Conservation (phyloP, 2,113 vertebrate species). For the Peromyscus californicus region DNA sequence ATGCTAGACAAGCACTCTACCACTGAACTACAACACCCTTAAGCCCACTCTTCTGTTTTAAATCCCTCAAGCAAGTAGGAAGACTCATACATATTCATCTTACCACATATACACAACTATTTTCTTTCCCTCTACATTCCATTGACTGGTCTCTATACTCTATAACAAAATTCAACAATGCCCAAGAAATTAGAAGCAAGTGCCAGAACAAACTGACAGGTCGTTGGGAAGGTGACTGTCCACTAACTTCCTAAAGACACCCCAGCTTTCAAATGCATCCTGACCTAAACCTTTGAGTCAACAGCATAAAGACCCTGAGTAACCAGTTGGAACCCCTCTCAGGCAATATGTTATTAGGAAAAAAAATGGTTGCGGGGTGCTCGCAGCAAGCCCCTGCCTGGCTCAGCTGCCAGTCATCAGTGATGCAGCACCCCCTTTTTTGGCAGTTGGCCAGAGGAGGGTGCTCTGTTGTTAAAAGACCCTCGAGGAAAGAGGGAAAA, state of each 20-base stretch:
- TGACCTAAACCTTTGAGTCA: not conserved
- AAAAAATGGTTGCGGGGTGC: not conserved
- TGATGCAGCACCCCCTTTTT: conserved; percentile 84
- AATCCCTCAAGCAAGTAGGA: not conserved
- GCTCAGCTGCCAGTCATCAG: conserved; percentile 64
- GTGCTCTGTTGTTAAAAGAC: conserved; percentile 90
- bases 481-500: conserved; percentile 62
- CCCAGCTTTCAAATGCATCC: not conserved
- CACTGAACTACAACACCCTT: not conserved
- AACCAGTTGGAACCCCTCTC: not conserved
- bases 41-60: not conserved
- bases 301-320: not conserved
- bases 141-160: not conserved
- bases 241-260: not conserved
- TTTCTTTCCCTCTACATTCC: not conserved
- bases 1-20: not conserved
- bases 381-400: not conserved
- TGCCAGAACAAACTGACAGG: not conserved
- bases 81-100: not conserved
- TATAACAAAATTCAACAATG: not conserved
- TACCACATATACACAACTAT: not conserved
- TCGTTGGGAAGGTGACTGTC: not conserved
- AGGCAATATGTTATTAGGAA: not conserved
- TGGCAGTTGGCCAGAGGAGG: conserved; percentile 92
- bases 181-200: not conserved